phyloP scores from a whole-genome alignment of 1,140 invertebrate genomes.

The Listronotus oregonensis region DNA sequence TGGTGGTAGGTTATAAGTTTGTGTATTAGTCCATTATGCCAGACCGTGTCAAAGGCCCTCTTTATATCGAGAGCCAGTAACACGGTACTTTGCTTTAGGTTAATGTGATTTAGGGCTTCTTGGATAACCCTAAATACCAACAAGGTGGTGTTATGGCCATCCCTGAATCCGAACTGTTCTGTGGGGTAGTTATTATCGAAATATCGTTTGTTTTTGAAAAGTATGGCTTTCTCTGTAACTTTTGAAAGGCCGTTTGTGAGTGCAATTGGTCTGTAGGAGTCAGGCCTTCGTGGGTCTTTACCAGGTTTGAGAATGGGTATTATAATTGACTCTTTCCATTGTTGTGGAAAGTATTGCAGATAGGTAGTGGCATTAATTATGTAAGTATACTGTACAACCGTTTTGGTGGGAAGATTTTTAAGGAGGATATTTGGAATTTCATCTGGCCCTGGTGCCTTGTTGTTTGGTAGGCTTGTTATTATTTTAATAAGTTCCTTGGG shows the following conservation, averaged over 20 bases:
- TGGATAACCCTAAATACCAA: slow-evolving; percentile 34
- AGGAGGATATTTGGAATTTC: slow-evolving; percentile 38
- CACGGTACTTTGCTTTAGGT: slow-evolving; percentile 32
- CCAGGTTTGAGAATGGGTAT: slow-evolving; percentile 49
- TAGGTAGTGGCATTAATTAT: slow-evolving; percentile 45
- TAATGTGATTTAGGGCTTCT: slow-evolving; percentile 11
- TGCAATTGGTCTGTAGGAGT: slow-evolving; percentile 51
- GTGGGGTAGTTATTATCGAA: neutral
- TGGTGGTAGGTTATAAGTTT: slow-evolving; percentile 40
- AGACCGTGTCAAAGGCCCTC: slow-evolving; percentile 52
- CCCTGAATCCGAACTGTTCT: slow-evolving; percentile 50
- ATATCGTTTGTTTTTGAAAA: neutral
- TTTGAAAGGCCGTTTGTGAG: slow-evolving; percentile 48
- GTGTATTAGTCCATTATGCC: slow-evolving; percentile 46
- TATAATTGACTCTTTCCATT: slow-evolving; percentile 49
- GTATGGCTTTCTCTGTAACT: slow-evolving; percentile 49
- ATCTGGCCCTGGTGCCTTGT: slow-evolving; percentile 50
- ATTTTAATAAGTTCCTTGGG: neutral
- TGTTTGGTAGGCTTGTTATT: neutral
- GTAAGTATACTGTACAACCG: slow-evolving; percentile 31
- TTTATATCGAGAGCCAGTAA: slow-evolving; percentile 46
- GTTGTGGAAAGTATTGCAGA: slow-evolving; percentile 44
- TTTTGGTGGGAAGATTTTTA: slow-evolving; percentile 43
- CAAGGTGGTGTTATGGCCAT: neutral
- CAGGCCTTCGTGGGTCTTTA: slow-evolving; percentile 41